Evolutionary conservation across 1,140 invertebrate species (phyloP), one percentile per base, ranked within the genome.

Genomic region (Sinella curviseta): DNA sequence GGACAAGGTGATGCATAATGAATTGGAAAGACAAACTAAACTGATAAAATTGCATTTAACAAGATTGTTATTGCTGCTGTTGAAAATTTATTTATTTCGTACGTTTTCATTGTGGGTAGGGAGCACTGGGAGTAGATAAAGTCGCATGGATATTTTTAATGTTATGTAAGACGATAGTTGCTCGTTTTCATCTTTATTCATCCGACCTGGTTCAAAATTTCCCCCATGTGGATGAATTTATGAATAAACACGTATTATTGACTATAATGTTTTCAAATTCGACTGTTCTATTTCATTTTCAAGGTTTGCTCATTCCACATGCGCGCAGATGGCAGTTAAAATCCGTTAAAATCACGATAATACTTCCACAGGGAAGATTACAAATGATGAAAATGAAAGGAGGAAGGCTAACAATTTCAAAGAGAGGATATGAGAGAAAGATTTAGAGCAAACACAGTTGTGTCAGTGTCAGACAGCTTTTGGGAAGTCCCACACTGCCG

Each of bases 361-460:
- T 48, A 20, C 20, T 12, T 48, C 39, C 20, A 48, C 39, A 20
- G 20, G 39, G 39, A 48, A 48, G 39, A 20, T 48, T 48, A 48
- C 8, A 48, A 48, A 48, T 12, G 39, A 48, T 12, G 39, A 48
- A 48, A 48, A 48, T 48, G 20, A 20, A 48, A 48, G 39, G 20
- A 48, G 20, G 39, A 8, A 48, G 20, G 39, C 8, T 48, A 12
- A n/a, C n/a, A 48, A 48, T 8, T 48, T 48, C 39, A 48, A 48
- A 17, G 17, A 8, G 4, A 48, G 17, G 39, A 8, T 48, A 17
- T n/a, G 39, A 24, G 24, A 60, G n/a, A 30, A 70, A 70, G 26
- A 70, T 70, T 70, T 70, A 70, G 65, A 70, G 65, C 65, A 70
- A 31, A 31, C 31, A 33, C 65, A 70, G 26, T 70, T 70, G 65